phyloP scores from a whole-genome alignment of 2,113 vertebrate species.

The Vulpes lagopus region DNA sequence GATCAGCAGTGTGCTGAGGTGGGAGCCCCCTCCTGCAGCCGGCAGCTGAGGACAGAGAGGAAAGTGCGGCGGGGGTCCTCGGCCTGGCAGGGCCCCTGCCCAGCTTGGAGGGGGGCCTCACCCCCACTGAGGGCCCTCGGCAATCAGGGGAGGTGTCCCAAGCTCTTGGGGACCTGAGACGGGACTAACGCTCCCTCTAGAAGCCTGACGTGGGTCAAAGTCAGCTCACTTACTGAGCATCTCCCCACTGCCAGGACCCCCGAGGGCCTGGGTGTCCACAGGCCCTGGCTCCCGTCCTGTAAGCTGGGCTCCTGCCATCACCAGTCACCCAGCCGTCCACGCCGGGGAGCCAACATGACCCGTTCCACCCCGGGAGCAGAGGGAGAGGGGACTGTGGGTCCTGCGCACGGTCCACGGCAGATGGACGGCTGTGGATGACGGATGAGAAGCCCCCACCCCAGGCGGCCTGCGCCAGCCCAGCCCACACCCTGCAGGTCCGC shows the following conservation, averaged over 20 bases:
- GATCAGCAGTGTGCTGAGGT: accelerated
- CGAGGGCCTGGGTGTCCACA: accelerated
- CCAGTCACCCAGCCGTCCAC: accelerated
- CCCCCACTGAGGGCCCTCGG: background rate
- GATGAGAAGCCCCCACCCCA: background rate
- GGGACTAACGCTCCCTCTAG: background rate
- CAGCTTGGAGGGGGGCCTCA: background rate
- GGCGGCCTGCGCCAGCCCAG: accelerated
- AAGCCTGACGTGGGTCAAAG: background rate
- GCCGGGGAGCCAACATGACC: accelerated
- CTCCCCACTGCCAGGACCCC: background rate
- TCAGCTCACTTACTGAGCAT: background rate
- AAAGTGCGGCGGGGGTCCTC: accelerated
- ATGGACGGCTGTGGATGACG: accelerated
- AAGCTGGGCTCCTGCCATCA: background rate
- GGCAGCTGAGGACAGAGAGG: background rate
- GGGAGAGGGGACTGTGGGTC: too few species aligned
- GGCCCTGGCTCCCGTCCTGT: background rate
- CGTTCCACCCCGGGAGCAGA: accelerated
- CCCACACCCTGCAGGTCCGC: accelerated
- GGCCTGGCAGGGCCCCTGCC: background rate
- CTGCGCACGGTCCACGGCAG: background rate
- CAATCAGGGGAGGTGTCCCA: background rate
- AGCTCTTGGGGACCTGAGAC: background rate
- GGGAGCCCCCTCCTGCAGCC: background rate